Percentiles rank a stretch among this genome's conserved stretches.
Conservation (phyloP, 2,113 vertebrate species). For the Saccopteryx leptura region DNA sequence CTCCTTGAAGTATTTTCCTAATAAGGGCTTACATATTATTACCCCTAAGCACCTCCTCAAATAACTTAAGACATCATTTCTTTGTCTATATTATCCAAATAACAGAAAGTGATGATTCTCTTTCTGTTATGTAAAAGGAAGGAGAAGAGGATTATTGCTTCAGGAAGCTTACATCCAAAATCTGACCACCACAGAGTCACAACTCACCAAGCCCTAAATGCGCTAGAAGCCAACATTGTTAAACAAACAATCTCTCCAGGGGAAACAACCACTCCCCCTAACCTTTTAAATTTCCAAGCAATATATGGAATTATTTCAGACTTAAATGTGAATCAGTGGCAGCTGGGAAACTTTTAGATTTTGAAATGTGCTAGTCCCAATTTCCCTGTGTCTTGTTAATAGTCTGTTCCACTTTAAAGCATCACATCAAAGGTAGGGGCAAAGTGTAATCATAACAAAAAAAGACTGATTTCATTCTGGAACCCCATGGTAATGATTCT, state of each 20-base stretch:
- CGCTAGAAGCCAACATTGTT: constrained; percentile 30
- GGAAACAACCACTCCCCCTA: background rate
- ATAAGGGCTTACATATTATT: constrained; percentile 12
- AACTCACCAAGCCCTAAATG: constrained; percentile 1
- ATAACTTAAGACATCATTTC: constrained; percentile 52
- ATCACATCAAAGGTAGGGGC: constrained; percentile 66
- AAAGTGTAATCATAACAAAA: constrained; percentile 60
- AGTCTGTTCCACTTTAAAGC: constrained; percentile 56
- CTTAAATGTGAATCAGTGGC: constrained; percentile 48
- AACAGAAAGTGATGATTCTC: constrained; percentile 34
- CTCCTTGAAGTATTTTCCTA: constrained; percentile 31
- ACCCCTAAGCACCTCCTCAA: background rate
- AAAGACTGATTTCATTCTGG: constrained; percentile 13
- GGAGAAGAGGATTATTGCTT: constrained; percentile 16
- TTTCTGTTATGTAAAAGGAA: constrained; percentile 54
- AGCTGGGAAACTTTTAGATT: constrained; percentile 73
- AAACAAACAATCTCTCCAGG: constrained; percentile 15
- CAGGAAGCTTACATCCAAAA: constrained; percentile 44
- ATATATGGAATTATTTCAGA: constrained; percentile 73
- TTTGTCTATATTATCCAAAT: background rate
- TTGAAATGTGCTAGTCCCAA: constrained; percentile 50
- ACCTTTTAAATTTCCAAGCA: constrained; percentile 44
- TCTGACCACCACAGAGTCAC: constrained; percentile 13
- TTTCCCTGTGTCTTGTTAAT: constrained; percentile 52
- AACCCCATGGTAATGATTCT: constrained; percentile 57